Base-by-base conservation (phyloP, 2,888 invertebrate species). In the Colostygia pectinataria region DNA sequence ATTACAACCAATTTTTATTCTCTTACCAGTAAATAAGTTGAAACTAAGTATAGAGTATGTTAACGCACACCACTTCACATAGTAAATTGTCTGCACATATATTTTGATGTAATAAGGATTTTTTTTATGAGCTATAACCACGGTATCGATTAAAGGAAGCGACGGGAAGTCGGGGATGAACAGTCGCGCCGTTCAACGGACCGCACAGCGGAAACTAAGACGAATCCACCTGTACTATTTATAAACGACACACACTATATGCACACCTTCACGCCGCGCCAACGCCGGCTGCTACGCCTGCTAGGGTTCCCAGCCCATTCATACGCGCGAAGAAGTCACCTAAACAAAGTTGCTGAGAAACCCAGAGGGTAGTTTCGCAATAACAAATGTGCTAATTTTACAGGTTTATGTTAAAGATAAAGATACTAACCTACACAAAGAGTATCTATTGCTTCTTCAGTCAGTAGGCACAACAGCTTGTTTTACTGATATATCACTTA, bases 191-290 rank as follows among this genome's bases (percentile, higher is more conserved):
- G 42, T 25, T 31, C 52, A 20, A 31, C 40, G 10, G 18, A 41
- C 23, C 56, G 47, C 40, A 37, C 53, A 20, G 25, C 44, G 33
- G 36, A 37, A 37, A 40, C 49, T 51, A 37, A 46, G 36, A 32
- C 36, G 4, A 38, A 38, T 38, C 55, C 44, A 55, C 56, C 53
- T 57, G 53, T 27, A 53, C 57, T 56, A 59, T 55, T 52, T 45
- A 33, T 63, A 62, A 44, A 56, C 44, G 43, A 46, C 49, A 52
- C 53, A 23, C 48, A 47, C 23, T 8, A 8, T 1, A 5, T n/a
- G 25, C 37, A 27, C 37, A 15, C 39, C 39, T 55, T 31, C 43
- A 48, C 55, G 53, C 57, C 54, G 36, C 48, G n/a, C 27, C 43
- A 12, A 45, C 36, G 33, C 31, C 14, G 10, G 34, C 10, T 27